A percentile compares a stretch with the other conserved stretches of the same genome.
Evolutionary conservation across 2,888 invertebrate species (phyloP).

Genomic region (Crossocerus cetratus): DNA sequence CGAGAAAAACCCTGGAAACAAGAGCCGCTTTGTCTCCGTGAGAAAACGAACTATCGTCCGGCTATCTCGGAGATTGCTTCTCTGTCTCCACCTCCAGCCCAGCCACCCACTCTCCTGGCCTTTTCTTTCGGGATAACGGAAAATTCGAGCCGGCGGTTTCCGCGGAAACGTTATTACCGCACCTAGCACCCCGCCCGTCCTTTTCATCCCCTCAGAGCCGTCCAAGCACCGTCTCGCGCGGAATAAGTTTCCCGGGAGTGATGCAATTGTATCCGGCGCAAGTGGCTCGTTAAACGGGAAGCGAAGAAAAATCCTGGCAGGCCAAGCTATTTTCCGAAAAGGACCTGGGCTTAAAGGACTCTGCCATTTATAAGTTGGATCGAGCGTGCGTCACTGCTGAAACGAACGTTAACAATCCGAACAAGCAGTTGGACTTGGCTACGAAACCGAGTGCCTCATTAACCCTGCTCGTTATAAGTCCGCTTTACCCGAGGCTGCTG

Average conservation of each 20-base stretch:
- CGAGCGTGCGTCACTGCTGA: no score
- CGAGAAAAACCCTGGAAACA: background rate
- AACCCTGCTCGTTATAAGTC: no score
- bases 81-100: no score
- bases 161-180: background rate
- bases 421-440: no score
- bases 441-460: no score
- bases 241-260: background rate
- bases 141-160: background rate
- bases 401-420: no score
- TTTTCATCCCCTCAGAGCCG: background rate
- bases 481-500: no score
- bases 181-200: no score
- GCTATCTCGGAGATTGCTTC: slow-evolving; percentile 3
- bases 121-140: background rate
- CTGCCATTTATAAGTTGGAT: no score
- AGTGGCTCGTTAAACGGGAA: no score
- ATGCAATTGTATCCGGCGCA: background rate
- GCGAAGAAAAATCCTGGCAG: background rate
- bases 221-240: background rate
- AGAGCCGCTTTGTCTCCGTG: background rate
- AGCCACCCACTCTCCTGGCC: background rate
- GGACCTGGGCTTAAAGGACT: background rate
- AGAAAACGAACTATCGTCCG: slow-evolving; percentile 3
- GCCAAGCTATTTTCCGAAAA: background rate